phyloP scores from a whole-genome alignment of 2,888 invertebrate species.

The Masnerella sp. region DNA sequence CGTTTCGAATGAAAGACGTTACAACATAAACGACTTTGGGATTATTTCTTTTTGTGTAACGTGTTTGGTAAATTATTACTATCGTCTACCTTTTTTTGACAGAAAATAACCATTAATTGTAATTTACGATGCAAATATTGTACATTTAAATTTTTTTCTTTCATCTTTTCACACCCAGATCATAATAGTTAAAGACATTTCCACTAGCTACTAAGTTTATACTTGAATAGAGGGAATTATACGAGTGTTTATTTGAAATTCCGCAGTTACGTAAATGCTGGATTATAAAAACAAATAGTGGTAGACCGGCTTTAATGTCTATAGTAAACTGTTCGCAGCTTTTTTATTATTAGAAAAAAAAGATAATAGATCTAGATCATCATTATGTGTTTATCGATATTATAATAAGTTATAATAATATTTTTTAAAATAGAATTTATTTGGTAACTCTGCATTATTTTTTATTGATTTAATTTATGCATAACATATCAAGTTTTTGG shows the following conservation, averaged over 20 bases:
- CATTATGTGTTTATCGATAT: background rate
- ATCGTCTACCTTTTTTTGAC: slow-evolving; percentile 12
- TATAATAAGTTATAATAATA: too few relatives aligned
- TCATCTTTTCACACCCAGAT: background rate
- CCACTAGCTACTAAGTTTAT: background rate
- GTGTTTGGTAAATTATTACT: slow-evolving; percentile 23
- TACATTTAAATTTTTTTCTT: background rate
- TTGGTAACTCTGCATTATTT: too few relatives aligned
- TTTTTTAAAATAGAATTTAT: too few relatives aligned
- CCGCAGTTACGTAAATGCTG: background rate
- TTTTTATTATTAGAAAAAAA: background rate
- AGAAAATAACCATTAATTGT: slow-evolving; percentile 10
- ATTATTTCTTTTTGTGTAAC: slow-evolving; percentile 14
- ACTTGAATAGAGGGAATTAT: background rate
- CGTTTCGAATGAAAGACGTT: background rate
- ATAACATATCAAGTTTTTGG: too few relatives aligned
- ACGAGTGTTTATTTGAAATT: slow-evolving; percentile 18
- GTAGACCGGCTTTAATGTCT: background rate
- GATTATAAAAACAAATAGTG: slow-evolving; percentile 9
- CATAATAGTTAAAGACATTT: slow-evolving; percentile 5
- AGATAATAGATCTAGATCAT: background rate
- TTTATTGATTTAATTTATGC: too few relatives aligned
- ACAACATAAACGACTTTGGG: slow-evolving; percentile 19
- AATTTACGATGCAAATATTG: slow-evolving; percentile 33
- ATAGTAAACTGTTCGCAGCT: background rate